Conservation (phyloP, 2,888 invertebrate genomes). For the Leptothorax acervorum region DNA sequence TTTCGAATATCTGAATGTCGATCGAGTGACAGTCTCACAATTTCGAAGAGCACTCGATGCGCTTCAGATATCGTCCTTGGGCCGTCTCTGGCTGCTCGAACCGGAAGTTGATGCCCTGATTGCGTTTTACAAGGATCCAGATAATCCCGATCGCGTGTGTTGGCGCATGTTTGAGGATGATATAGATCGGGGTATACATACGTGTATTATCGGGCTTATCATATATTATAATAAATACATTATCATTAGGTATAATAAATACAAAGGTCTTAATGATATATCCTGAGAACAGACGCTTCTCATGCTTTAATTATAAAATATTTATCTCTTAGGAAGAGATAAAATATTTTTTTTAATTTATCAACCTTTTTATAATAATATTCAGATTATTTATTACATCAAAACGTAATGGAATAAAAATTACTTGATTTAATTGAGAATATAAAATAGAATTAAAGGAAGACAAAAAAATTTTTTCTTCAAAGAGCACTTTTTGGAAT, state of each 20-base stretch:
- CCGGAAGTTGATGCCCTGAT: constrained; percentile 89
- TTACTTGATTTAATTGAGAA: background rate
- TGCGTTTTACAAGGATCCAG: constrained; percentile 90
- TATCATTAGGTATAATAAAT: background rate
- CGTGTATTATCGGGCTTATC: background rate
- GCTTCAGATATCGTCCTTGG: constrained; percentile 88
- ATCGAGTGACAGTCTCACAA: constrained; percentile 90
- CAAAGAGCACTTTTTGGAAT: background rate
- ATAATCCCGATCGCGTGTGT: constrained; percentile 89
- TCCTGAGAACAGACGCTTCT: background rate
- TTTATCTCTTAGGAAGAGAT: background rate
- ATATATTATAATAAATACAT: background rate
- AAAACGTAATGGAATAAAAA: background rate
- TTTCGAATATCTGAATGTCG: constrained; percentile 90
- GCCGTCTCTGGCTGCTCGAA: constrained; percentile 87
- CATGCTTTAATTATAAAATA: background rate
- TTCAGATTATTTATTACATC: background rate
- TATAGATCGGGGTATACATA: constrained; percentile 89
- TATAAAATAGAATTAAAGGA: background rate
- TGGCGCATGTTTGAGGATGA: constrained; percentile 93
- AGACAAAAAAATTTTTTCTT: background rate
- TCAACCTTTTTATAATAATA: background rate
- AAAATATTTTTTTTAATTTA: background rate
- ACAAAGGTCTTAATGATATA: background rate
- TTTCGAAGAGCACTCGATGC: constrained; percentile 90